These are phyloP conservation scores for Tribolium freemani DNA, from an alignment of 2,888 invertebrate genomes.

Conservation along the genomic window DNA sequence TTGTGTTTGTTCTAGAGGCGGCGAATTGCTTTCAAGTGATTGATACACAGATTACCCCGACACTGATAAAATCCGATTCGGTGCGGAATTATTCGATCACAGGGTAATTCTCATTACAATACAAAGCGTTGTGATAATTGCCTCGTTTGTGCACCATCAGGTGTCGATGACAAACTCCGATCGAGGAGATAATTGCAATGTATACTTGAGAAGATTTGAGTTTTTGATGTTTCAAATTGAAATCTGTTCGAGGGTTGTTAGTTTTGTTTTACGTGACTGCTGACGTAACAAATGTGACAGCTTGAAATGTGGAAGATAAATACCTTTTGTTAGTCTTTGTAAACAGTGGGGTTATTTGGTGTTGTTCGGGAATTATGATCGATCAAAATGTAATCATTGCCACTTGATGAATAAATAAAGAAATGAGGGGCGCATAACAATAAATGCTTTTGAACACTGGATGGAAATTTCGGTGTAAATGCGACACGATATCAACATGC, in stretches of 20 bases:
- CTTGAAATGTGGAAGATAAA: neutral
- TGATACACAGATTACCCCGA: neutral
- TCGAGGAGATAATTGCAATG: conserved; percentile 6
- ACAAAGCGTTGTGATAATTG: conserved; percentile 17
- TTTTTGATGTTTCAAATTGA: neutral
- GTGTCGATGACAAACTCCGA: conserved; percentile 24
- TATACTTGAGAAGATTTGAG: conserved; percentile 16
- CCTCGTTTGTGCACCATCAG: conserved; percentile 21
- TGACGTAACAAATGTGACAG: neutral
- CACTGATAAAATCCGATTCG: neutral
- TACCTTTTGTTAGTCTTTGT: neutral
- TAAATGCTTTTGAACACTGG: neutral
- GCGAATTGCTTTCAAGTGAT: neutral
- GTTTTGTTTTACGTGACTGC: neutral
- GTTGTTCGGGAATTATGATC: neutral
- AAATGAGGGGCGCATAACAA: neutral
- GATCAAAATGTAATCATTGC: neutral
- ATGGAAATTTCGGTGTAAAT: no score
- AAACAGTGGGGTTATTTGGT: neutral
- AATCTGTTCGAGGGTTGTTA: neutral
- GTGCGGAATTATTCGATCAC: neutral
- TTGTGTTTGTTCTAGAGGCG: neutral
- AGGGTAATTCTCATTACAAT: conserved; percentile 8
- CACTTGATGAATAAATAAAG: neutral
- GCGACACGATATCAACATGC: no score